Base-by-base conservation (phyloP, 2,888 invertebrate species). In the Patella caerulea region DNA sequence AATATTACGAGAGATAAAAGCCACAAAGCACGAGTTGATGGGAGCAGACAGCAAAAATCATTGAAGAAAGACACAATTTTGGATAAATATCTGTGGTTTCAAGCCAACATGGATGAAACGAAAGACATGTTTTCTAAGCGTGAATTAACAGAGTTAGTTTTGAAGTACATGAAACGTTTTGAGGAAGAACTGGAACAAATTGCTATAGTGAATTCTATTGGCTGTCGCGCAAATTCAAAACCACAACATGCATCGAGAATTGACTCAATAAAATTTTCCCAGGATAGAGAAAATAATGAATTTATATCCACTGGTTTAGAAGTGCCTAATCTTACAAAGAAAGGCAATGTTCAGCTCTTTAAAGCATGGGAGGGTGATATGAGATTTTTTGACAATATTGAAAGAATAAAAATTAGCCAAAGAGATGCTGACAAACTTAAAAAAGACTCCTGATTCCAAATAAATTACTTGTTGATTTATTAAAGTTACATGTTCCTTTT, bases 161-260 rank as follows among this genome's bases (percentile, higher is more conserved):
- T 69, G 52, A 71, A 91, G 74, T 95, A 95, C 87, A 91, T 95
- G 17, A 89, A 92, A 15, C 92, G 95, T 74, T 95, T 96, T 91
- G 94, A 95, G 80, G 95, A 95, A 71, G 96, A 96, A 91, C 90
- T 96, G 59, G 94, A 95, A 85, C 95, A 96, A 90, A 96, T 97
- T 82, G 92, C 93, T 17, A 92, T 96, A 19, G 96, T 96, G 88
- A 95, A 96, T 88, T 95, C 95, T 0, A 94, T 97, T 55, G 95
- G 95, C 0, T 94, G 94, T 78, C 94, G 96, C 75, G 95, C 94
- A 85, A 77, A 74, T 24, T 70, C 74, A 12, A 94, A 94, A 83
- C 93, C 94, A 17, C 96, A 96, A 88, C 96, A 97, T 91, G 95
- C 95, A 0, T 95, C 95, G 83, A 93, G 97, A 79, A 95, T 96